Percentiles rank a stretch among this genome's conserved stretches.
Evolutionary conservation across 2,113 vertebrate species (phyloP).

Genomic region (Cyprinodon brontotheroides): DNA sequence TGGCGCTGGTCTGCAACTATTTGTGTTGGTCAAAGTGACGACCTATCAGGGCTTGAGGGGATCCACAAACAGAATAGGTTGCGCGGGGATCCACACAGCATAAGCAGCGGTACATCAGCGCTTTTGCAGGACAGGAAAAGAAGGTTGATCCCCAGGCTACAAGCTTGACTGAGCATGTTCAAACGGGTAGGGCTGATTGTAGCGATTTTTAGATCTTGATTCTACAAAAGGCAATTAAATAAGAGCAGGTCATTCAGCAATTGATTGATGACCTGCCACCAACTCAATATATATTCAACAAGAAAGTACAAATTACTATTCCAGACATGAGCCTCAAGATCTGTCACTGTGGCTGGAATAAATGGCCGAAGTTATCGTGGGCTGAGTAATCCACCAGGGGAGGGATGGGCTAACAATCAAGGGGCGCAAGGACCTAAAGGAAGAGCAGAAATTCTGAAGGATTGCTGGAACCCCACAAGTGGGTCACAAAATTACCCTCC

Average conservation of each 20-base stretch:
- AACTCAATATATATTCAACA: not conserved
- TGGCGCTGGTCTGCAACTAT: conserved; percentile 40
- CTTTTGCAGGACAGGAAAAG: rapidly evolving
- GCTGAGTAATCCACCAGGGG: conserved; percentile 46
- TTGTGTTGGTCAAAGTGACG: conserved; percentile 45
- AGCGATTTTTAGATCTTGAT: not conserved
- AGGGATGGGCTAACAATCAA: too few species aligned
- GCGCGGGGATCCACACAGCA: too few species aligned
- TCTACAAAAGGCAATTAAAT: too few species aligned
- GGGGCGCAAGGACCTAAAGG: too few species aligned
- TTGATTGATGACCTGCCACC: not conserved
- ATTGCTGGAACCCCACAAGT: too few species aligned
- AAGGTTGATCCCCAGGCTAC: not conserved
- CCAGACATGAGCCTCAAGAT: conserved; percentile 23
- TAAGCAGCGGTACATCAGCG: not conserved
- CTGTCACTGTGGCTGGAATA: conserved; percentile 54
- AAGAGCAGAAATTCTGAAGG: not conserved
- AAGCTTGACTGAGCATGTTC: not conserved
- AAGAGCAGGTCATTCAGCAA: not conserved
- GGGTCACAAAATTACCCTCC: not conserved
- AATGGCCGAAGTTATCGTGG: conserved; percentile 20
- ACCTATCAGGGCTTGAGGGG: conserved; percentile 31
- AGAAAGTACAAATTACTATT: not conserved
- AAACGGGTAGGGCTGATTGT: conserved; percentile 4
- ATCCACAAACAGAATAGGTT: too few species aligned